Conservation (phyloP, 30 jellyfish, hydroid and myxozoan species). For the Pelagia noctiluca region DNA sequence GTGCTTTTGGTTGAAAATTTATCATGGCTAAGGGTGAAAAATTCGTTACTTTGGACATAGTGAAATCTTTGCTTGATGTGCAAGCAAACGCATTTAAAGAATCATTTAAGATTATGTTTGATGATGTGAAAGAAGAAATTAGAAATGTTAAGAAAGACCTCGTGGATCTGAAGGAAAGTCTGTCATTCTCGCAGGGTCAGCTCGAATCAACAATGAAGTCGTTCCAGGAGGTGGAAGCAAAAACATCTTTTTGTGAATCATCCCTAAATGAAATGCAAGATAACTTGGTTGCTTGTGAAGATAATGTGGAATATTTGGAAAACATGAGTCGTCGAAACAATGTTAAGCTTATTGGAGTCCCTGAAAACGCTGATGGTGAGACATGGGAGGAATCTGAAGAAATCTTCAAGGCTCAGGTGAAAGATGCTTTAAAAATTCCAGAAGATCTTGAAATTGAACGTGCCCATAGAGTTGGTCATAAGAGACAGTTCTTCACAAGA, state of each 20-base stretch:
- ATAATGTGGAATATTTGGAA: constrained; percentile 39
- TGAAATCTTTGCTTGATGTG: constrained; percentile 35
- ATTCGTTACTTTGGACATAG: constrained; percentile 29
- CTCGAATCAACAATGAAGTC: constrained; percentile 29
- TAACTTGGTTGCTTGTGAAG: neutral
- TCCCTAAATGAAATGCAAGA: constrained; percentile 9
- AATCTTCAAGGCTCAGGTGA: constrained; percentile 39
- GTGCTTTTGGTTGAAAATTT: neutral
- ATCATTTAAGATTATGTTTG: constrained; percentile 41
- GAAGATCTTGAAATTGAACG: constrained; percentile 27
- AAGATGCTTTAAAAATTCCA: constrained; percentile 19
- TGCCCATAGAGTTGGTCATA: constrained; percentile 41
- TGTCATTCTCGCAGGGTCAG: constrained; percentile 45
- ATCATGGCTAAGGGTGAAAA: constrained; percentile 26
- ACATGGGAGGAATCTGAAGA: constrained; percentile 44
- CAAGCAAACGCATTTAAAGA: constrained; percentile 56
- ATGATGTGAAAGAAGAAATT: constrained; percentile 37
- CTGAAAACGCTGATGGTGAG: constrained; percentile 35
- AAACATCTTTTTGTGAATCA: neutral
- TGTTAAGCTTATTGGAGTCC: constrained; percentile 31
- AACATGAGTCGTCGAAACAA: constrained; percentile 36
- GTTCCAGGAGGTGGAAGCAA: constrained; percentile 24
- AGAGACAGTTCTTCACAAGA: constrained; percentile 26
- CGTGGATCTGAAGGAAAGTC: constrained; percentile 30
- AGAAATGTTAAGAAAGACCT: constrained; percentile 38